phyloP scores from a whole-genome alignment of 2,113 vertebrate species.

The Hippocampus mohnikei region DNA sequence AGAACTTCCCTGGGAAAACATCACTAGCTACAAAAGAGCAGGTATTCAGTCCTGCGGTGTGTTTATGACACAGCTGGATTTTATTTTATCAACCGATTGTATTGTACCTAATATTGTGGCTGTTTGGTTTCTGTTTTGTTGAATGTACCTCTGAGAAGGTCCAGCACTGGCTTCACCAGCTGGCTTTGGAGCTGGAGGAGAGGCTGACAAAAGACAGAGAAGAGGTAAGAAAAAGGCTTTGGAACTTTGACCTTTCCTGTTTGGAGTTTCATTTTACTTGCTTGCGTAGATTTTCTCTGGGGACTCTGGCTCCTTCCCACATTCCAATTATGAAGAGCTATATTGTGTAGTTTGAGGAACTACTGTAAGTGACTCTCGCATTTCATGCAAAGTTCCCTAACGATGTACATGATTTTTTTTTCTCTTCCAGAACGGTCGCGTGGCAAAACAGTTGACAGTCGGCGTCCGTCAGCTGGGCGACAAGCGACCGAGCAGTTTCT shows the following conservation, averaged over 20 bases:
- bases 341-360: not conserved
- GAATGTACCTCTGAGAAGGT: slow-evolving; percentile 70
- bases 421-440: slow-evolving; percentile 81
- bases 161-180: slow-evolving; percentile 88
- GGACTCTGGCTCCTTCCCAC: too few species aligned
- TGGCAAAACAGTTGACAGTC: slow-evolving; percentile 82
- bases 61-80: not conserved
- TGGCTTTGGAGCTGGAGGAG: slow-evolving; percentile 90
- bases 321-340: too few species aligned
- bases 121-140: not conserved
- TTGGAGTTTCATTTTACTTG: too few species aligned
- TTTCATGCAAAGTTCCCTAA: not conserved
- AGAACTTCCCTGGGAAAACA: slow-evolving; percentile 86
- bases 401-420: not conserved
- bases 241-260: not conserved
- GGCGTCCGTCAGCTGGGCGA: slow-evolving; percentile 81
- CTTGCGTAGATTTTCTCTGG: too few species aligned
- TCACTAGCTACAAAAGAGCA: slow-evolving; percentile 81
- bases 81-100: not conserved
- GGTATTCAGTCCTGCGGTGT: slow-evolving; percentile 60
- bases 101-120: not conserved
- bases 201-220: slow-evolving; percentile 87
- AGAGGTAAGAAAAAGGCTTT: slow-evolving; percentile 72
- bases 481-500: slow-evolving; percentile 71
- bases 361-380: not conserved